Conservation (phyloP, 2,888 invertebrate genomes). For the Sarcophaga variegata region DNA sequence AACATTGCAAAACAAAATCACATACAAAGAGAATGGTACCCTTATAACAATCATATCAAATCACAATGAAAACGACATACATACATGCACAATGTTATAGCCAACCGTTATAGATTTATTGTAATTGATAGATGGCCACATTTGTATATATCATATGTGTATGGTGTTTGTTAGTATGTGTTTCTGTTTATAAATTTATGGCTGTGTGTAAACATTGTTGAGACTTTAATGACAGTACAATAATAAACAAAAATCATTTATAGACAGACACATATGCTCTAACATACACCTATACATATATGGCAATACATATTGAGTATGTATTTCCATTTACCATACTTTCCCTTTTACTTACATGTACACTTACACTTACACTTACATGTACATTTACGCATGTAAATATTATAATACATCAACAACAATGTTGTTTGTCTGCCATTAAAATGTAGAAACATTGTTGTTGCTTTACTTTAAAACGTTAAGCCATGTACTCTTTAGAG, state of each 20-base stretch:
- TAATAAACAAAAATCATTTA: conserved; percentile 29
- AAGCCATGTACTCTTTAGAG: conserved; percentile 40
- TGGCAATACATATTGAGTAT: not conserved
- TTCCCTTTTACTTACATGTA: too few species aligned
- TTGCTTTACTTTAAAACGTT: conserved; percentile 28
- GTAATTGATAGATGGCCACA: conserved; percentile 24
- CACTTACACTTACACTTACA: not conserved
- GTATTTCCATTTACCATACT: too few species aligned
- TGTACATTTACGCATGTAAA: not conserved
- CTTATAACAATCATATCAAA: not conserved
- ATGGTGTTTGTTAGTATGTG: not conserved
- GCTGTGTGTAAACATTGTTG: not conserved
- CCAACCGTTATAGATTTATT: not conserved
- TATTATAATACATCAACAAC: conserved; percentile 1
- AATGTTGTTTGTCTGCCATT: conserved; percentile 6
- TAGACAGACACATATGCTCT: not conserved
- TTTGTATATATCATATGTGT: not conserved
- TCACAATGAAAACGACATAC: not conserved
- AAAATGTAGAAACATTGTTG: conserved; percentile 2
- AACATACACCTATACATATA: not conserved
- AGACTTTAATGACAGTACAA: not conserved
- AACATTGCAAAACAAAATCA: not conserved
- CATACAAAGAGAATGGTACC: not conserved
- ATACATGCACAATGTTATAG: not conserved
- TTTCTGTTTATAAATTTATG: not conserved